phyloP scores from a whole-genome alignment of 2,797 vertebrate genomes.

The Coregonus suidteri region DNA sequence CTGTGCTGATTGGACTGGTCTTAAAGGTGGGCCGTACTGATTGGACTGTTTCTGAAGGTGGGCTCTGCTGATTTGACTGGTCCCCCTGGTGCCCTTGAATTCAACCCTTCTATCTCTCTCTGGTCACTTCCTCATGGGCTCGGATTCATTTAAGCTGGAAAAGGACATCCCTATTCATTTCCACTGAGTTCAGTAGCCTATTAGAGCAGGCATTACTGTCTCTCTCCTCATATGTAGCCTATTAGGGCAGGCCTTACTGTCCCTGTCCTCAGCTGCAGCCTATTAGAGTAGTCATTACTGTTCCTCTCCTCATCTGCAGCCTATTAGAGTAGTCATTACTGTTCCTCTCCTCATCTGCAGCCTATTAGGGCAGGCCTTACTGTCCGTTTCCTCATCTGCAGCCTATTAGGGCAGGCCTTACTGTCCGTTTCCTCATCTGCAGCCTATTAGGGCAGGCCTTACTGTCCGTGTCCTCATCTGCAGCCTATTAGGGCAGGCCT shows the following conservation, averaged over 20 bases:
- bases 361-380: neutral
- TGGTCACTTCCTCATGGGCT: slow-evolving; percentile 10
- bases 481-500: slow-evolving; percentile 20
- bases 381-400: neutral
- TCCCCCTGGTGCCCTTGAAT: slow-evolving; percentile 11
- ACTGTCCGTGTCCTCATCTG: slow-evolving; percentile 3
- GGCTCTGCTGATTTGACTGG: neutral
- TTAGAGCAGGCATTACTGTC: neutral
- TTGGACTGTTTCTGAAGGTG: neutral
- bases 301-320: neutral
- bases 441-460: neutral
- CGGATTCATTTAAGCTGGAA: slow-evolving; percentile 3
- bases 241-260: neutral
- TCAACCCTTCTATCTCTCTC: slow-evolving; percentile 20
- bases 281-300: neutral
- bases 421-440: neutral
- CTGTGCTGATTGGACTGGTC: neutral
- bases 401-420: neutral
- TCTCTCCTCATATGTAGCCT: neutral
- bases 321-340: neutral
- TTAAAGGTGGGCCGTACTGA: slow-evolving; percentile 5
- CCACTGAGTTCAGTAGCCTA: slow-evolving; percentile 2
- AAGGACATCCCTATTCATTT: neutral
- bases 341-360: neutral
- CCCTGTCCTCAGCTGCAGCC: neutral